Conservation (phyloP, 2,888 invertebrate genomes). For the Synergus itoensis region DNA sequence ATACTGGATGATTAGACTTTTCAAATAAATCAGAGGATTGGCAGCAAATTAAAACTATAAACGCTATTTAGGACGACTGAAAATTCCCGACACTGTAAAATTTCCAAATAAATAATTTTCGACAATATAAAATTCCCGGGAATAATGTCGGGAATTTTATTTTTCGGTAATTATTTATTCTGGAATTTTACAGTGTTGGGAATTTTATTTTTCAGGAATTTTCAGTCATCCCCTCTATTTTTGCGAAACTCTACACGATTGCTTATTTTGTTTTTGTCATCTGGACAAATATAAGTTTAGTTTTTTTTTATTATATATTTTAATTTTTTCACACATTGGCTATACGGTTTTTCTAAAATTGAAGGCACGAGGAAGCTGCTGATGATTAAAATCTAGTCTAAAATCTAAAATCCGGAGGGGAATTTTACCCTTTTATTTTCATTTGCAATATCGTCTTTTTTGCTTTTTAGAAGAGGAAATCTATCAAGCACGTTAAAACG, state of each 20-base stretch:
- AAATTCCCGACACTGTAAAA: neutral
- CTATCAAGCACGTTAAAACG: neutral
- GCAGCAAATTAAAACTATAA: neutral
- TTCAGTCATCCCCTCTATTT: too few relatives aligned
- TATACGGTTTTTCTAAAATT: neutral
- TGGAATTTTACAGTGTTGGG: too few relatives aligned
- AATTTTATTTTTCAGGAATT: too few relatives aligned
- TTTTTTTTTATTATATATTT: neutral
- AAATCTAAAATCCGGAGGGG: neutral
- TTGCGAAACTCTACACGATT: too few relatives aligned
- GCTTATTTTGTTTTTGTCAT: neutral
- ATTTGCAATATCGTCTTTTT: neutral
- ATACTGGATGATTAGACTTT: constrained; percentile 47
- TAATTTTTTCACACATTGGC: neutral
- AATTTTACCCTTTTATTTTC: neutral
- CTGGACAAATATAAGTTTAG: neutral
- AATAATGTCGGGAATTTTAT: too few relatives aligned
- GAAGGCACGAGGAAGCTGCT: constrained; percentile 1
- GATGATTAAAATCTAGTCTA: neutral
- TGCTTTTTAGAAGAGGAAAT: neutral
- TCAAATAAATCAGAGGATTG: neutral
- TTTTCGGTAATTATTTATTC: too few relatives aligned
- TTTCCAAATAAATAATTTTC: neutral
- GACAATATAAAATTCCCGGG: too few relatives aligned
- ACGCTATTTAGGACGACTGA: neutral